Base-by-base conservation (phyloP, 2,888 invertebrate genomes). In the Seira sanloemensis region DNA sequence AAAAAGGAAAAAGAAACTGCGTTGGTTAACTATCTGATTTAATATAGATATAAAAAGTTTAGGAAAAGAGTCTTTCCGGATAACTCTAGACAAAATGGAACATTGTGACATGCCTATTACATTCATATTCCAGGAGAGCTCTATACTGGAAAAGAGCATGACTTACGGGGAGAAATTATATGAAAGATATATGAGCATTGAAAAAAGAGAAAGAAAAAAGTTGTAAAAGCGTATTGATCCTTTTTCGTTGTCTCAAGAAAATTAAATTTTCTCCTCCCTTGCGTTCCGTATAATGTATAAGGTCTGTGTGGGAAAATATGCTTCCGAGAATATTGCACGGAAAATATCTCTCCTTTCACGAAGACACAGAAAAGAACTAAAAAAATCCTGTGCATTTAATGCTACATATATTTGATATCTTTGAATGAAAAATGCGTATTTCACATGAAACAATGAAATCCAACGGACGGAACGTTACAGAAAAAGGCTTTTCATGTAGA, bases 241-340 rank as follows among this genome's bases (percentile, higher is more conserved):
- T 27, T 82, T 66, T 81, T 76, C 86, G 81, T 80, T 86, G 82
- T 86, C 86, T 86, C 84, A 84, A 78, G 78, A 86, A 88, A 88
- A 88, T 88, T 87, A 87, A 88, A 87, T 88, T 86, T 86, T 87
- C 84, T 85, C 77, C 84, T 86, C 84, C 84, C 81, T 81, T 81
- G 74, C 73, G 76, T 82, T 83, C 75, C 78, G 4, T 37, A 37
- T 37, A 37, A 4, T 37, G 37, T n/a, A 75, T 74, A 62, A 62
- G 74, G 62, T 69, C 67, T 73, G 66, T 67, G 46, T 24, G 72
- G 71, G 65, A 50, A 37, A 72, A 72, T 62, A 54, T 74, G 74
- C 58, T 54, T 54, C 74, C 58, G 18, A 25, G 74, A 58, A n/a
- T 74, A 74, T 62, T 74, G 26, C 58, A 62, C 4, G 18, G 26